Base-by-base conservation (phyloP, 2,797 vertebrate genomes). In the Gorsachius magnificus region DNA sequence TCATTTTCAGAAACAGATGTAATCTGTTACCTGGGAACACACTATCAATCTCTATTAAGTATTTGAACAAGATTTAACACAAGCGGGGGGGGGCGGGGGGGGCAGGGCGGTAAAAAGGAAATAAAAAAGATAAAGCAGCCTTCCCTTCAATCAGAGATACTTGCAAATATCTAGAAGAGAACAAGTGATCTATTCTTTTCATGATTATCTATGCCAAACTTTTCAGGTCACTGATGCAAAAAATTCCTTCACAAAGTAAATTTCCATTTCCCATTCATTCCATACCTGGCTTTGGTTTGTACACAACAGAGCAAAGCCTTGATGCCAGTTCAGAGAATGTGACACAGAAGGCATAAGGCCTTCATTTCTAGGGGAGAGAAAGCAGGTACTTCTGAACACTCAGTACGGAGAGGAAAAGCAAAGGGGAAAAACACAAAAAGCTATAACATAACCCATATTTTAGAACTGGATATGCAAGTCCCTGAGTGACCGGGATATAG, bases 11-110 rank as follows among this genome's bases (percentile, higher is more conserved):
- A 90, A 76, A 87, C 80, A 89, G 85, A 90, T 65, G 64, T 66
- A 90, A 94, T 95, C 91, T 86, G 92, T 94, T 93, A 92, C 79
- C 86, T 75, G 85, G 87, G 91, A 87, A 95, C 89, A 81, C 54
- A 90, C 84, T 83, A 95, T 87, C 87, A 92, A 88, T 92, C 94
- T 89, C 68, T 72, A 65, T 88, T 93, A 93, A 90, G 88, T 92
- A 83, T 94, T 83, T 95, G 94, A 92, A 94, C 78, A 93, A 85
- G 83, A 85, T 77, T 45, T 94, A 90, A 87, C 16, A 54, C 13
- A 74, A 58, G 13, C 16, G 38, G 56, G 38, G 28, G 14, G 6
- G 16, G 36, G 36, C n/a, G 11, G 14, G 28, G 13, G 36, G 36
- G 36, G 36, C 8, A 86, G 36, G 36, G 36, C 8, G 83, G 6